These are phyloP conservation scores for Apeira syringaria DNA, from an alignment of 2,888 invertebrate species.

Conservation along the genomic window DNA sequence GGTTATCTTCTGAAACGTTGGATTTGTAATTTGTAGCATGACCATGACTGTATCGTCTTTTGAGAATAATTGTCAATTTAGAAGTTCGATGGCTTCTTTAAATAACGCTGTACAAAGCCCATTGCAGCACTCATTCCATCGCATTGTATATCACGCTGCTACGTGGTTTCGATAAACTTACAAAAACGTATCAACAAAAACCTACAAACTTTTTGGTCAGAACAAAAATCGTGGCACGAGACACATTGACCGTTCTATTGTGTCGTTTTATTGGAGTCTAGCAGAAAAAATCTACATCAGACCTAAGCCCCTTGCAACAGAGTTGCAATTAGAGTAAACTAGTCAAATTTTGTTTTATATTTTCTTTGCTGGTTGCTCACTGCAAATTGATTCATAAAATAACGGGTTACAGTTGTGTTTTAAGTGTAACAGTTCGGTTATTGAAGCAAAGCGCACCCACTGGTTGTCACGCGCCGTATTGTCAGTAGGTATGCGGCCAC, in stretches of 20 bases:
- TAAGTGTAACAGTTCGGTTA: slow-evolving; percentile 17
- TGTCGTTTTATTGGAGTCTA: slow-evolving; percentile 58
- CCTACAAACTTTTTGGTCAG: slow-evolving; percentile 41
- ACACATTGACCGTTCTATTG: slow-evolving; percentile 71
- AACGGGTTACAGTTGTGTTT: slow-evolving; percentile 31
- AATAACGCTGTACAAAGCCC: slow-evolving; percentile 14
- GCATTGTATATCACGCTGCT: slow-evolving; percentile 51
- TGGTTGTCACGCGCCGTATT: slow-evolving; percentile 75
- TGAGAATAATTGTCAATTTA: no score
- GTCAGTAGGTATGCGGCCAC: slow-evolving; percentile 42
- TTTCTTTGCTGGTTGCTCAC: slow-evolving; percentile 4
- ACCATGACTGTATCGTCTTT: no score
- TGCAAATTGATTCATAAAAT: slow-evolving; percentile 18
- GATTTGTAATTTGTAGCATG: no score
- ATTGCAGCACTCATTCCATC: slow-evolving; percentile 33
- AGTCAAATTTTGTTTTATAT: background rate
- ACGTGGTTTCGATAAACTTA: slow-evolving; percentile 57
- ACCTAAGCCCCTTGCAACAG: slow-evolving; percentile 27
- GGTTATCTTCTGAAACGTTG: no score
- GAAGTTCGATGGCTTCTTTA: slow-evolving; percentile 6
- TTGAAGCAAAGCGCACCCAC: slow-evolving; percentile 69
- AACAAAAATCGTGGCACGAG: slow-evolving; percentile 75
- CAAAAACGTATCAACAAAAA: slow-evolving; percentile 56
- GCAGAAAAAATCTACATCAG: slow-evolving; percentile 17
- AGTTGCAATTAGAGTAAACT: slow-evolving; percentile 31